Evolutionary conservation across 2,113 vertebrate species (phyloP).

Genomic region (Mesitornis unicolor): DNA sequence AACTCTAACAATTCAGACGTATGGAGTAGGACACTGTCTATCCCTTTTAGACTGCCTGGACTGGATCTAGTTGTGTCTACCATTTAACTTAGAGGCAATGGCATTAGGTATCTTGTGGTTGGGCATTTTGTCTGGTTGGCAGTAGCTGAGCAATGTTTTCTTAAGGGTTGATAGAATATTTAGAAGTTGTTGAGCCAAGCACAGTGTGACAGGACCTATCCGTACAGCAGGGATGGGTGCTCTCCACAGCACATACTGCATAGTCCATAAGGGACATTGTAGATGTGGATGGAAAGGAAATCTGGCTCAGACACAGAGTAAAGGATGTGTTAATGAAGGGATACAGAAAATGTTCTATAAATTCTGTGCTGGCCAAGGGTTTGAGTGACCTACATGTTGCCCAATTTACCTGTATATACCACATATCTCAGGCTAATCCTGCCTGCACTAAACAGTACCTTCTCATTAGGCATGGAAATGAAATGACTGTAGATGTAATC

Average conservation of each 20-base stretch:
- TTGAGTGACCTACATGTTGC: neutral
- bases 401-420: neutral
- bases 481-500: neutral
- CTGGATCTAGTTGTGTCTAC: neutral
- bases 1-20: neutral
- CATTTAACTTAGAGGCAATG: neutral
- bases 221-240: neutral
- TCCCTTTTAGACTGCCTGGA: neutral
- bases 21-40: neutral
- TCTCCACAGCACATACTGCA: neutral
- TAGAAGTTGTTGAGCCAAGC: neutral
- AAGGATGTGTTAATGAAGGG: neutral
- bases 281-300: neutral
- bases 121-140: neutral
- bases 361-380: neutral
- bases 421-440: neutral
- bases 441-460: neutral
- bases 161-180: no score
- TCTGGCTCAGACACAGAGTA: neutral
- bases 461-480: neutral
- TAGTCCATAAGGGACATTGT: neutral
- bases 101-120: neutral
- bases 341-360: neutral
- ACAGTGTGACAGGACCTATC: accelerated
- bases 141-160: neutral